Evolutionary conservation across 2,113 vertebrate genomes (phyloP).

Genomic region (Ascaphus truei): DNA sequence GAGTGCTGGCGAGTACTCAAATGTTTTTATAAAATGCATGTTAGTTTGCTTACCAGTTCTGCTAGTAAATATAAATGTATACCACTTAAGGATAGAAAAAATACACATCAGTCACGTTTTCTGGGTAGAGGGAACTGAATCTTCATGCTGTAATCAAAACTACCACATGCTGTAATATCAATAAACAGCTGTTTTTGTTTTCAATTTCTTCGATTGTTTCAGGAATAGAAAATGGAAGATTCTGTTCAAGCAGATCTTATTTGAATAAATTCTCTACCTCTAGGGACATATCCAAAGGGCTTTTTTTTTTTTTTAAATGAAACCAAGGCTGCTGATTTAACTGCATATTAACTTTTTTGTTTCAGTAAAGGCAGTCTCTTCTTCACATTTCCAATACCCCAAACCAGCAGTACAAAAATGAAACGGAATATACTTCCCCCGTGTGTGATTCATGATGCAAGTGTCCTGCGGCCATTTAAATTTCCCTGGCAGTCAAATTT

Average conservation of each 20-base stretch:
- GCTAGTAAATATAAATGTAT: too few relatives aligned
- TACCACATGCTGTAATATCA: background rate
- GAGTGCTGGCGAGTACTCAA: too few relatives aligned
- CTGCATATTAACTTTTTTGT: background rate
- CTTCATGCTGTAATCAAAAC: too few relatives aligned
- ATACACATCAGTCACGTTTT: background rate
- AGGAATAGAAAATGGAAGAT: background rate
- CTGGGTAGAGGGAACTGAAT: background rate
- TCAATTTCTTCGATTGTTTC: background rate
- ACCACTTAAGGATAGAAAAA: too few relatives aligned
- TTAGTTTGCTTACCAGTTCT: too few relatives aligned
- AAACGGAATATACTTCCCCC: too few relatives aligned
- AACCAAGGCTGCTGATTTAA: background rate
- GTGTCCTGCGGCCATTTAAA: too few relatives aligned
- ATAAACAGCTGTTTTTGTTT: background rate
- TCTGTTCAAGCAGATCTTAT: background rate
- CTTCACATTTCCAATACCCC: background rate
- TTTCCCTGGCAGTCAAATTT: too few relatives aligned
- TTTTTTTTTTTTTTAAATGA: background rate
- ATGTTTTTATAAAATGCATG: too few relatives aligned
- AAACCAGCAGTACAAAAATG: background rate
- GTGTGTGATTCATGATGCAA: too few relatives aligned
- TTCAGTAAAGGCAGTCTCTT: background rate
- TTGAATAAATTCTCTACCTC: background rate
- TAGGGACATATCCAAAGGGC: background rate